Evolutionary conservation across 2,797 vertebrate species (phyloP), one percentile per base, ranked within the genome.

Genomic region (Ptychadena robeensis): DNA sequence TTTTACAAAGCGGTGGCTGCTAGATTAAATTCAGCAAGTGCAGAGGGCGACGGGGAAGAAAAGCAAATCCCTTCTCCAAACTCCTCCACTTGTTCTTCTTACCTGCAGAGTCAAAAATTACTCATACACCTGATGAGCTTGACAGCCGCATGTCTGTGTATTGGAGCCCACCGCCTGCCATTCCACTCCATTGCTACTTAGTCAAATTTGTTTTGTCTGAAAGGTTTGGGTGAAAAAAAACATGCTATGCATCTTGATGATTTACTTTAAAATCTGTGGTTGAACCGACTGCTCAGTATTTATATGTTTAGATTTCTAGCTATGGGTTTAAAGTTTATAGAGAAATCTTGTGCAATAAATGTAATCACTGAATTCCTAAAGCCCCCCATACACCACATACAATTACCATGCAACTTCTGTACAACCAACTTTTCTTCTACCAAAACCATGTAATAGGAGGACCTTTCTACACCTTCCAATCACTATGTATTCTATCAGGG

Each of bases 31-130:
- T 80, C 65, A 14, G 37, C 57, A 85, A 80, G 78, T 80, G 38
- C 72, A 18, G 44, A 37, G 44, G 25, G 37, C 67, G 64, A 44
- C 57, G 28, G 59, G 15, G 27, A 22, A 71, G 53, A 75, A 70
- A 70, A 48, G 70, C 30, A 76, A 85, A 85, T 85, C 72, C 78
- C 57, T 66, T 80, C n/a, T 76, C 72, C 72, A 57, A 69, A 65
- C 82, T 69, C 57, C 65, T 65, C 72, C 72, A 80, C 78, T 85
- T 80, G 78, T 85, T 80, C 78, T 28, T 75, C 48, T 75, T 75
- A 80, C 77, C 66, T 76, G 82, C 78, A 25, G 82, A 76, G 77
- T 75, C n/a, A 63, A 9, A 71, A 75, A 84, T 80, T 75, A 30
- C 53, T 80, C 78, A 48, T 71, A 75, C 32, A 75, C 53, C 32